Evolutionary conservation across 2,113 vertebrate genomes (phyloP).

Genomic region (Lonchura striata): DNA sequence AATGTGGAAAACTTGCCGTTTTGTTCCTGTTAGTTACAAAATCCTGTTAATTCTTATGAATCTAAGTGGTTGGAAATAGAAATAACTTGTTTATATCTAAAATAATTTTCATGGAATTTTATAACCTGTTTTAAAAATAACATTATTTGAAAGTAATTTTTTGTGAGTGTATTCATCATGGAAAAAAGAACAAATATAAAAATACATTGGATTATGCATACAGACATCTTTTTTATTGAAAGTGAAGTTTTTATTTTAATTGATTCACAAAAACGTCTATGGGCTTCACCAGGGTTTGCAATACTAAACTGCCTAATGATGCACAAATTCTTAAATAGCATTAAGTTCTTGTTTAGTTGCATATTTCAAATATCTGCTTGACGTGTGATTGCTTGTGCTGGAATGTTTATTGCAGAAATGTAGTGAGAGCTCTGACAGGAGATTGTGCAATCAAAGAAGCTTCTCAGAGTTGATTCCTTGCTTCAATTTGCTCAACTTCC

Average conservation of each 20-base stretch:
- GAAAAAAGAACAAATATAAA: background rate
- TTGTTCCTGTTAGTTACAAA: background rate
- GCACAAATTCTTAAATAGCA: background rate
- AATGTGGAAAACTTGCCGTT: background rate
- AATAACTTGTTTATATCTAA: background rate
- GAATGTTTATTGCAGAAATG: constrained; percentile 77
- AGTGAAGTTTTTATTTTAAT: background rate
- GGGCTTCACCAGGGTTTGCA: background rate
- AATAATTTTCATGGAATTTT: background rate
- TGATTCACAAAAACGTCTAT: background rate
- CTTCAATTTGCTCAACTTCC: background rate
- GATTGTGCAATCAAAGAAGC: constrained; percentile 74
- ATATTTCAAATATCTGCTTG: constrained; percentile 85
- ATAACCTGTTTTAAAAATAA: background rate
- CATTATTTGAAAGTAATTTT: background rate
- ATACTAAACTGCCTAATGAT: background rate
- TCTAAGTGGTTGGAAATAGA: background rate
- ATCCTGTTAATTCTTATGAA: background rate
- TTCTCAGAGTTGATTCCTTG: background rate
- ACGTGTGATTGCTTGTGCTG: constrained; percentile 82
- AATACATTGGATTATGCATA: background rate
- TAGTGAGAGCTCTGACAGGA: constrained; percentile 74
- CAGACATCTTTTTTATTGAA: background rate
- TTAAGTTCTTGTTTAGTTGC: constrained; percentile 80
- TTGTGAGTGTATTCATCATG: background rate